Conservation (phyloP, 2,797 vertebrate species). For the Distichodus sexfasciatus region DNA sequence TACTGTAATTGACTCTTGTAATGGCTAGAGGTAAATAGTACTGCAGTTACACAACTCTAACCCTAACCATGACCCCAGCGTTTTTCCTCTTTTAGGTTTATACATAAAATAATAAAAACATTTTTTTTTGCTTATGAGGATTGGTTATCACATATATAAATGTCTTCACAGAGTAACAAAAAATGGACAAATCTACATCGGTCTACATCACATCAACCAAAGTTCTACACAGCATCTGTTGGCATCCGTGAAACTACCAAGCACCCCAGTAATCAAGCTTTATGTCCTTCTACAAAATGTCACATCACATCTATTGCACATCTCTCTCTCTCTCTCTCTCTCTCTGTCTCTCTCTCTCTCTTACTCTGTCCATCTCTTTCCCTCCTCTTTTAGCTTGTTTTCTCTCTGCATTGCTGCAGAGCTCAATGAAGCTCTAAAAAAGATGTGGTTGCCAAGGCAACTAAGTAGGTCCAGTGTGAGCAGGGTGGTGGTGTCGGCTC, state of each 20-base stretch:
- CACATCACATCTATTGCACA: conserved; percentile 3
- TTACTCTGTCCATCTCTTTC: not conserved
- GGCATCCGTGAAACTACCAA: too few species aligned
- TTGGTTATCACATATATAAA: too few species aligned
- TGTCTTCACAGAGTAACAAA: too few species aligned
- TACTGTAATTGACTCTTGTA: too few species aligned
- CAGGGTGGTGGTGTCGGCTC: conserved; percentile 49
- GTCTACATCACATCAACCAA: too few species aligned
- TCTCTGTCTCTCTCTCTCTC: conserved; percentile 19
- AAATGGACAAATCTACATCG: too few species aligned
- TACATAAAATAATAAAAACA: too few species aligned
- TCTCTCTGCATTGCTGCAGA: conserved; percentile 44
- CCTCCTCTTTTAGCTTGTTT: conserved; percentile 9
- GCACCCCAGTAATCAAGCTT: not conserved
- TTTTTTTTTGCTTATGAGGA: too few species aligned
- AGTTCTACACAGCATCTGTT: not conserved
- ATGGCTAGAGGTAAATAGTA: too few species aligned
- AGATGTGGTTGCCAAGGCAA: conserved; percentile 63
- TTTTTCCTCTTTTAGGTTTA: too few species aligned
- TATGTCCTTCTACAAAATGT: not conserved
- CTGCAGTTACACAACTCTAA: too few species aligned
- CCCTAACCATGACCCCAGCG: too few species aligned
- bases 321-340: not conserved
- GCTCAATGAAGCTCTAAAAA: conserved; percentile 50
- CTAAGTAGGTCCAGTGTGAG: conserved; percentile 58